These are phyloP conservation scores for Leptinotarsa undecemlineata DNA, from an alignment of 1,140 invertebrate genomes.

Conservation along the genomic window DNA sequence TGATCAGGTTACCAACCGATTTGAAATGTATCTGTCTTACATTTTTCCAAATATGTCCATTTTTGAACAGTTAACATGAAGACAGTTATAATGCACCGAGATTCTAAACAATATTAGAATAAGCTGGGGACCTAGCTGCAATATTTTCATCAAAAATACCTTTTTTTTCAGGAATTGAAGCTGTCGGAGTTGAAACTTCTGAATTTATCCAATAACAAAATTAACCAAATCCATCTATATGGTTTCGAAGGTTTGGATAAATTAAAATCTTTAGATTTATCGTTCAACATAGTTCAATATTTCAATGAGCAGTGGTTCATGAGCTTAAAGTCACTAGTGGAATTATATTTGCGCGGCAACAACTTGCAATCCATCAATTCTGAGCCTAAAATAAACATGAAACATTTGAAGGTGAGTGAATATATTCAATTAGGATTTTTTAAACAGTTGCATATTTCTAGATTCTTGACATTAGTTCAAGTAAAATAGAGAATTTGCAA, in stretches of 20 bases:
- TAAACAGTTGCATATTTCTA: conserved; percentile 47
- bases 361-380: conserved; percentile 34
- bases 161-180: conserved; percentile 39
- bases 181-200: conserved; percentile 42
- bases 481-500: conserved; percentile 57
- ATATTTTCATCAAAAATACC: too few relatives aligned
- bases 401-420: conserved; percentile 36
- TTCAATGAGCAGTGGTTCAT: conserved; percentile 40
- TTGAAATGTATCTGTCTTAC: too few relatives aligned
- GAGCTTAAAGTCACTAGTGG: conserved; percentile 32
- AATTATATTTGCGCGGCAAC: conserved; percentile 45
- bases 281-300: conserved; percentile 43
- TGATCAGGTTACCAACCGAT: too few relatives aligned
- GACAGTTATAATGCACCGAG: too few relatives aligned
- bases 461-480: conserved; percentile 59
- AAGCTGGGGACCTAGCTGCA: too few relatives aligned
- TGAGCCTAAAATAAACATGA: conserved; percentile 33
- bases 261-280: conserved; percentile 45
- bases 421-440: neutral
- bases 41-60: too few relatives aligned
- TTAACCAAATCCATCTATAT: conserved; percentile 41
- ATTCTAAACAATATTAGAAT: too few relatives aligned
- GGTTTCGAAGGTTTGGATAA: conserved; percentile 39
- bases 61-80: too few relatives aligned
- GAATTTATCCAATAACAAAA: conserved; percentile 44